phyloP scores from a whole-genome alignment of 2,797 vertebrate species.

The Limosa lapponica region DNA sequence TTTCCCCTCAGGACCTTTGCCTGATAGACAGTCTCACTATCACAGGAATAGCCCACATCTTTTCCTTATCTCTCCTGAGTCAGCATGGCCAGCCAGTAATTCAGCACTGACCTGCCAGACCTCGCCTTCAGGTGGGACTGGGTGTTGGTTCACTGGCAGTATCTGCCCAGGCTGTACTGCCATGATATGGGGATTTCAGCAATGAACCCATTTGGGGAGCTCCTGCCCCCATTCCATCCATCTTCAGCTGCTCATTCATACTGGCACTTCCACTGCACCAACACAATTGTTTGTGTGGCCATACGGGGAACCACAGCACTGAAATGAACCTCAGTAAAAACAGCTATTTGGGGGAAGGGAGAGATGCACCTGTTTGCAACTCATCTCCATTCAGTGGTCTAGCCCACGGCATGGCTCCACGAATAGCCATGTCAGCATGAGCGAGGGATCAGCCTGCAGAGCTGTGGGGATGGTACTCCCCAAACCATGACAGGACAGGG shows the following conservation, averaged over 20 bases:
- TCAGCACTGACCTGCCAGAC: background rate
- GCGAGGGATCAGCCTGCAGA: background rate
- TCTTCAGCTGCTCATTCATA: background rate
- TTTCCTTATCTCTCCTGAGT: background rate
- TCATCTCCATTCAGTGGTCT: background rate
- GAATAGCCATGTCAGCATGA: background rate
- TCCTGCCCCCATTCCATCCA: background rate
- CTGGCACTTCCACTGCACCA: background rate
- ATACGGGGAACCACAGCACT: background rate
- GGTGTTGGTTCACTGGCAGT: background rate
- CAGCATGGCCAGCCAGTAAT: background rate
- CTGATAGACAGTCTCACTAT: background rate
- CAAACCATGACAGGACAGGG: background rate
- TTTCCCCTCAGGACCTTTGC: background rate
- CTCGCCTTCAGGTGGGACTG: background rate
- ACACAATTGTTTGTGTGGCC: accelerated
- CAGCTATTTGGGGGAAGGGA: background rate
- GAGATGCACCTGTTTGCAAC: background rate
- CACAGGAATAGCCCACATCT: background rate
- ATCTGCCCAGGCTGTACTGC: background rate
- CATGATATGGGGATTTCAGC: accelerated
- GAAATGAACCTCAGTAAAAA: background rate
- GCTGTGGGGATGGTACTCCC: background rate
- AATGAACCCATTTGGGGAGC: background rate
- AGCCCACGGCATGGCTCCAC: background rate